Base-by-base conservation (phyloP, 2,888 invertebrate genomes). In the Plutella xylostella region DNA sequence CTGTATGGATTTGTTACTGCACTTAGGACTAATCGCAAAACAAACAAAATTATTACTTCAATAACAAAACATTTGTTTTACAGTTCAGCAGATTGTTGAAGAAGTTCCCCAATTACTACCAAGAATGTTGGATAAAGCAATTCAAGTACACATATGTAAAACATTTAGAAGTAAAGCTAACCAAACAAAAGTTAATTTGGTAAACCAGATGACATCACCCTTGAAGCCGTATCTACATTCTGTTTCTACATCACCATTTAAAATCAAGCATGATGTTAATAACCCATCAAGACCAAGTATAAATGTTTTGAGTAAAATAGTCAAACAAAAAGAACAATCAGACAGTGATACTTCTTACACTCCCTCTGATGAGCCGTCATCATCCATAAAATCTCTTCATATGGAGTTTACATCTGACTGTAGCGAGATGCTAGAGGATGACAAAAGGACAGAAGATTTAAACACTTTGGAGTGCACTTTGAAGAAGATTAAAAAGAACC, bases 371-470 rank as follows among this genome's bases (percentile, higher is more conserved):
- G 12, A n/a, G 5, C 51, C 45, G 20, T 31, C 31, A 35, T 43
- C 17, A 45, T 52, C n/a, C n/a, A n/a, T n/a, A n/a, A n/a, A n/a
- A n/a, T n/a, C 48, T 48, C 25, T 46, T 6, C 45, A 52, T 53
- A 48, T 49, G 7, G 35, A 51, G 43, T 51, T 45, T 22, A 21
- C 49, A 31, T 53, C 52, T 17, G 54, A 55, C 46, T 51, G 53
- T 33, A 55, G 53, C 18, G 51, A 51, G 19, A 21, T 53, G 21
- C 41, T 49, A 33, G 45, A 48, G 21, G 52, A 53, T 30, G 47
- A 53, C 14, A 52, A 51, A 46, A 51, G 42, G 44, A 33, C 28
- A 48, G 49, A 52, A 31, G 45, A 31, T 28, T 43, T 17, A 38
- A 45, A 42, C 25, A 43, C 37, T 22, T 18, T 50, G 21, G 34